phyloP scores from a whole-genome alignment of 2,888 invertebrate genomes.

The Cyclophora punctaria region DNA sequence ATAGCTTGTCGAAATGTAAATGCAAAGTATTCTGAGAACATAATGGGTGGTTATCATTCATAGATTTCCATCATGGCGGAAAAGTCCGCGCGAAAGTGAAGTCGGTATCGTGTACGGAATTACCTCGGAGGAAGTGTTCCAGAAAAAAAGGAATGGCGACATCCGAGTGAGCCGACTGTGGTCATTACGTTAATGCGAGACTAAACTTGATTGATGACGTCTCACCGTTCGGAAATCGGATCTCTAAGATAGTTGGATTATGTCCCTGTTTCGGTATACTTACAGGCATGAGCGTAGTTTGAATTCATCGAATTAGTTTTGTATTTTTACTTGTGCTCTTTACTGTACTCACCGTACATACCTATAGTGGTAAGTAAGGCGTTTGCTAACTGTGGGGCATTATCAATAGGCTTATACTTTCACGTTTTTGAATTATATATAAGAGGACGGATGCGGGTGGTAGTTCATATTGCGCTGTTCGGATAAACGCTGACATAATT shows the following conservation, averaged over 20 bases:
- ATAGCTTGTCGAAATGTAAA: constrained; percentile 43
- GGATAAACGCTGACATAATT: no score
- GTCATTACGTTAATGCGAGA: constrained; percentile 74
- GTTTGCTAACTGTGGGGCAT: no score
- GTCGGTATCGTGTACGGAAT: constrained; percentile 55
- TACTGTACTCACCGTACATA: no score
- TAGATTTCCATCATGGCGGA: constrained; percentile 67
- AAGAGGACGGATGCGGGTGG: no score
- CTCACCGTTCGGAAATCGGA: constrained; percentile 6
- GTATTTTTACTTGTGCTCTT: no score
- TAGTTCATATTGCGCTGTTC: no score
- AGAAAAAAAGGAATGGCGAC: constrained; percentile 63
- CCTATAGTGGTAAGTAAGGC: no score
- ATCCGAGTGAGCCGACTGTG: constrained; percentile 63
- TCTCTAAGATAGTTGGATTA: constrained; percentile 12
- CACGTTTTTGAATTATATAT: no score
- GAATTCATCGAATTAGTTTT: no score
- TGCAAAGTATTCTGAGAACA: constrained; percentile 30
- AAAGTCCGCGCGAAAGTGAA: constrained; percentile 52
- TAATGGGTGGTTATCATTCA: constrained; percentile 52
- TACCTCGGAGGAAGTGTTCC: constrained; percentile 42
- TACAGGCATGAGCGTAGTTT: no score
- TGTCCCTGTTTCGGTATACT: no score
- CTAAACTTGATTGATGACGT: constrained; percentile 72
- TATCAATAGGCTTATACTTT: no score